phyloP scores from a whole-genome alignment of 2,797 vertebrate genomes.

The Mionectes olivaceus region DNA sequence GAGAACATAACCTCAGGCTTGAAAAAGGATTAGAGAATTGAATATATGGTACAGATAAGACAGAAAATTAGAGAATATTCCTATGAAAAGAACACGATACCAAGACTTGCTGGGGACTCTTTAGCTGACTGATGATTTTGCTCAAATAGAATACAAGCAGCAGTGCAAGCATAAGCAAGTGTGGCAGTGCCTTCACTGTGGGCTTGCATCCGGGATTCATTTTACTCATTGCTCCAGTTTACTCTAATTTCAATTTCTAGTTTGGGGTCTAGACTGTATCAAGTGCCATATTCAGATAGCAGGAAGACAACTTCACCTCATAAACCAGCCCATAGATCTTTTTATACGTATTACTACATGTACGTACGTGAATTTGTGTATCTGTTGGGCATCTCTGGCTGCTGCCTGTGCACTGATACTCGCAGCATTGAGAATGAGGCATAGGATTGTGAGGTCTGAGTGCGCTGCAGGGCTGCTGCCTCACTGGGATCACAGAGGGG shows the following conservation, averaged over 20 bases:
- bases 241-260: background rate
- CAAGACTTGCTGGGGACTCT: background rate
- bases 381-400: background rate
- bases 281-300: background rate
- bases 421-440: rapidly evolving
- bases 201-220: background rate
- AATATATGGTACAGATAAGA: background rate
- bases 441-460: background rate
- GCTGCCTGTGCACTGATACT: rapidly evolving
- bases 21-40: background rate
- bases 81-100: background rate
- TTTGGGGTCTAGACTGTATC: background rate
- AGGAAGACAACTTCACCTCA: background rate
- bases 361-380: no score
- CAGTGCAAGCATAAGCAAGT: background rate
- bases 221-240: background rate
- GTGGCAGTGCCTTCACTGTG: background rate
- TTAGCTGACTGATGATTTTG: background rate
- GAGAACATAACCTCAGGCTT: background rate
- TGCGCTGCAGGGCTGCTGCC: background rate
- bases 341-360: background rate
- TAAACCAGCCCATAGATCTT: background rate
- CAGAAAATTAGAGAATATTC: background rate
- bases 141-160: background rate
- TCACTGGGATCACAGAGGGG: rapidly evolving